Evolutionary conservation across 1,140 invertebrate species (phyloP), one percentile per base, ranked within the genome.

Genomic region (Cataglyphis hispanica): DNA sequence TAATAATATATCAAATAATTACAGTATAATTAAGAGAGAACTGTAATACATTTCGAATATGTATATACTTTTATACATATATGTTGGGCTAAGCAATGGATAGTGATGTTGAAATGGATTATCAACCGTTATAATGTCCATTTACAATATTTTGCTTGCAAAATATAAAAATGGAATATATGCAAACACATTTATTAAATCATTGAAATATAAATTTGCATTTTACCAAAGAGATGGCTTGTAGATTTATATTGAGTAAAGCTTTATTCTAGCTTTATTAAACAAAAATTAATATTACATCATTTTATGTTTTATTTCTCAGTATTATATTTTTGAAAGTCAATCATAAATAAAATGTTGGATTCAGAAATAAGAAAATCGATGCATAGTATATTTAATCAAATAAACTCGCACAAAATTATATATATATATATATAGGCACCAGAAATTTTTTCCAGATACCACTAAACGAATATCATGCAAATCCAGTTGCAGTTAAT

Each of bases 401-500:
- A 22, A 67, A 10, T 22, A 40, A 67, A 16, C 6, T 60, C 34
- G 50, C 13, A 25, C 16, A 3, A 70, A 40, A 78, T 8, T 53
- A 60, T 22, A 40, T 31, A 31, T 1, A 31, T 2, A 3, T 53
- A 60, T 22, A 40, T 31, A 31, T 1, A 31, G 31, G 31, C 13
- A 19, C 13, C 31, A 43, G 3, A 16, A 53, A 67, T 69, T 69
- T 80, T 69, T 80, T 31, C 13, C 19, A 19, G 11, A 31, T 27
- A 70, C 2, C 1, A 22, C 11, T 19, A 34, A 70, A 53, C 34
- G 19, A 58, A 70, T 70, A 31, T 40, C 34, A 43, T 25, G 40
- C 34, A 60, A 56, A 72, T 83, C 53, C 40, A 25, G 19, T 61
- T 56, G 31, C 34, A 5, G 5, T 83, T 83, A 83, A 83, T 83